Percentiles rank a stretch among this genome's conserved stretches.
These are phyloP conservation scores for Podocnemis expansa DNA, from an alignment of 2,113 vertebrate genomes.

Conservation along the genomic window DNA sequence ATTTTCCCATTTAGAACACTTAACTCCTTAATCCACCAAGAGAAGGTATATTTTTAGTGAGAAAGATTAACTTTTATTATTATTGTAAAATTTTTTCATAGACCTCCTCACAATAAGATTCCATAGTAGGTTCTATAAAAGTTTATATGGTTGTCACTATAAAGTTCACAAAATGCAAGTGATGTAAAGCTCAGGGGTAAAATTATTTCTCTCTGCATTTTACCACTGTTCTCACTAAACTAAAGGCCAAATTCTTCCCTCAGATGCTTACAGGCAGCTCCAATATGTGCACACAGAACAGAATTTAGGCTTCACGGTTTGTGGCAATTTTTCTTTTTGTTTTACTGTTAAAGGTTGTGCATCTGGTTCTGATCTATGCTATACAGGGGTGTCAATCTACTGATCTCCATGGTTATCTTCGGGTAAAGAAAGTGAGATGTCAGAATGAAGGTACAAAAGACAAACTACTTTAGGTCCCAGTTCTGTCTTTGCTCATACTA, in stretches of 20 bases:
- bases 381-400: not conserved
- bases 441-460: not conserved
- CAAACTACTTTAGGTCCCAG: not conserved
- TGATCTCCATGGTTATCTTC: not conserved
- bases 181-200: constrained; percentile 34
- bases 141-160: not conserved
- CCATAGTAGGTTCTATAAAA: not conserved
- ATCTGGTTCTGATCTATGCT: constrained; percentile 1
- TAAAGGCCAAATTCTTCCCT: constrained; percentile 24
- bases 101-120: not conserved
- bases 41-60: not conserved
- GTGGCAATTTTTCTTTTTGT: not conserved
- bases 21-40: not conserved
- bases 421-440: constrained; percentile 9
- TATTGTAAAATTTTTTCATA: constrained; percentile 29
- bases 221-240: not conserved
- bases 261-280: not conserved
- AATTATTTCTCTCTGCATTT: not conserved
- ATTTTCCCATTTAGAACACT: not conserved
- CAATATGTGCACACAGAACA: not conserved
- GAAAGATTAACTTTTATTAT: constrained; percentile 14
- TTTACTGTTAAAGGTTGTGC: constrained; percentile 23
- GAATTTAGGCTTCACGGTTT: constrained; percentile 40
- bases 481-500: not conserved
- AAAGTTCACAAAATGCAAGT: not conserved